Evolutionary conservation across 2,888 invertebrate genomes (phyloP).

Genomic region (Philereme transversata): DNA sequence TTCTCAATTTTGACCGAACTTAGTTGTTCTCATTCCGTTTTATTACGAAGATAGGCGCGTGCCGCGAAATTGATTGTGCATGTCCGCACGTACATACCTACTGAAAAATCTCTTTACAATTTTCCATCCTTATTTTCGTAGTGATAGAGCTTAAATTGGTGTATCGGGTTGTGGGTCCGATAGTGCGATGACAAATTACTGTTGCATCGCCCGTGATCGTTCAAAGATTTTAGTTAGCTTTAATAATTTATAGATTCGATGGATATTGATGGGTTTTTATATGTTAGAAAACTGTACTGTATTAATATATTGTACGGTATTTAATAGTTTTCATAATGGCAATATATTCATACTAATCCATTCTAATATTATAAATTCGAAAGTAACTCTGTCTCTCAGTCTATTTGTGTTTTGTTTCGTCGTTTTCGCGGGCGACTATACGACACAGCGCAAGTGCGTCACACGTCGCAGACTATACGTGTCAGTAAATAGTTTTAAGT

Average conservation of each 20-base stretch:
- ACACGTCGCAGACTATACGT: no score
- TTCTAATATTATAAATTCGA: no score
- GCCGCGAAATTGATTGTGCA: conserved; percentile 67
- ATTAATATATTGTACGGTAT: background rate
- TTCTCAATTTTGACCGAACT: conserved; percentile 31
- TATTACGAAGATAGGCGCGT: conserved; percentile 61
- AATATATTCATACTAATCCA: no score
- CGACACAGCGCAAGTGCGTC: no score
- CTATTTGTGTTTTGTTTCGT: no score
- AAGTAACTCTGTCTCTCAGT: no score
- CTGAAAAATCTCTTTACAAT: conserved; percentile 5
- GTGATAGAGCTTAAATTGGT: conserved; percentile 18
- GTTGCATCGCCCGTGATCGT: conserved; percentile 47
- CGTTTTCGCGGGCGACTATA: no score
- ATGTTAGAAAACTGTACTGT: background rate
- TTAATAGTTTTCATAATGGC: no score
- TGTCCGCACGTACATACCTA: conserved; percentile 57
- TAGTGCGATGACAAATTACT: conserved; percentile 57
- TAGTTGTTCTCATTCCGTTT: conserved; percentile 50
- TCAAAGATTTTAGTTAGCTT: conserved; percentile 31
- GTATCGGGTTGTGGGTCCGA: background rate
- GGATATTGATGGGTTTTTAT: conserved; percentile 37
- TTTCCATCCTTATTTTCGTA: conserved; percentile 16
- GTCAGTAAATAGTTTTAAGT: no score
- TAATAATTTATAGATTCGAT: conserved; percentile 35